These are phyloP conservation scores for Hypsibius dujardini DNA, from an alignment of 1,140 invertebrate genomes.

Conservation along the genomic window DNA sequence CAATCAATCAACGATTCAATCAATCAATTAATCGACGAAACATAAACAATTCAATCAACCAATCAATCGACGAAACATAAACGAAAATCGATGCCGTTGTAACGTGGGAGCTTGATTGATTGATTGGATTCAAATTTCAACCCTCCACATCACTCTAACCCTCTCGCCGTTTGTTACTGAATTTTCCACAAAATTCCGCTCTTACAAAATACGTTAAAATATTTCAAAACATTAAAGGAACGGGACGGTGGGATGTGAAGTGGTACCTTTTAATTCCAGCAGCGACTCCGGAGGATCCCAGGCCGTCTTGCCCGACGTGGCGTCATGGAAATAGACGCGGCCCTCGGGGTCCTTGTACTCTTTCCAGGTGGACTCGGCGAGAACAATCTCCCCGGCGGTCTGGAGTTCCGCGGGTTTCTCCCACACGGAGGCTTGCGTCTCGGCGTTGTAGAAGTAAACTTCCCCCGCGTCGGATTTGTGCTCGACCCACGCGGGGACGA, in stretches of 20 bases:
- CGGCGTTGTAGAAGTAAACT: constrained; percentile 95
- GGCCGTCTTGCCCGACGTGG: constrained; percentile 77
- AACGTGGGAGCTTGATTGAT: too few relatives aligned
- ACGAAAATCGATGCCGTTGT: too few relatives aligned
- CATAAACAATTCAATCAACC: too few relatives aligned
- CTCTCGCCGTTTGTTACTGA: background rate
- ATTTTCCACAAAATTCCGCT: background rate
- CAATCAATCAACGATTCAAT: too few relatives aligned
- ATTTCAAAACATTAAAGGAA: too few relatives aligned
- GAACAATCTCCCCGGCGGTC: constrained; percentile 60
- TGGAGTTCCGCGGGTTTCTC: constrained; percentile 94
- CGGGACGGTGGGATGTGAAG: too few relatives aligned
- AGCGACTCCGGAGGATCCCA: constrained; percentile 86
- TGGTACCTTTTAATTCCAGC: constrained; percentile 65
- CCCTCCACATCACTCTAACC: too few relatives aligned
- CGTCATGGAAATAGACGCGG: constrained; percentile 89
- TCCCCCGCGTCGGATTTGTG: constrained; percentile 85
- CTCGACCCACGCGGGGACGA: constrained; percentile 66
- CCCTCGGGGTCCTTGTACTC: constrained; percentile 90
- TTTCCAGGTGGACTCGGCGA: constrained; percentile 88
- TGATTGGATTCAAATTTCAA: too few relatives aligned
- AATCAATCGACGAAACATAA: too few relatives aligned
- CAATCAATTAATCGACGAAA: too few relatives aligned
- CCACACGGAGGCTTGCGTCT: constrained; percentile 93
- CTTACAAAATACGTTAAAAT: constrained; percentile 33